Evolutionary conservation across 2,797 vertebrate genomes (phyloP), one percentile per base, ranked within the genome.

Genomic region (Gouania willdenowi): DNA sequence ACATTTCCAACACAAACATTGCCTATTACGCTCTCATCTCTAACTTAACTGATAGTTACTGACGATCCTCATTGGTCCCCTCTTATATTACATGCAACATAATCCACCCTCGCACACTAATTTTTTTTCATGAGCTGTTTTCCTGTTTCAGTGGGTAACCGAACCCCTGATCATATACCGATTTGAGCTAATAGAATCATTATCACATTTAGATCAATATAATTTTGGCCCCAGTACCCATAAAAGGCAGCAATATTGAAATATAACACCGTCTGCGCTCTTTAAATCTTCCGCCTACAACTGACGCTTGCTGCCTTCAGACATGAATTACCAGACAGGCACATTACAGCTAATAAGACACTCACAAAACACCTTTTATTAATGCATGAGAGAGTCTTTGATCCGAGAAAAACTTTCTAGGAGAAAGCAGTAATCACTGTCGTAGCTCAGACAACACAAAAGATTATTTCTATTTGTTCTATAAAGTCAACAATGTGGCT

Each of bases 141-240:
- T 83, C 79, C 71, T 73, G 68, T 73, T 72, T 70, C 47, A 36
- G 59, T 70, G 73, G 83, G 86, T 85, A 88, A 89, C 82, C 50
- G 79, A 88, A 66, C 62, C 80, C 82, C 67, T 68, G 68, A 84
- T 87, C 84, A 85, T 86, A 87, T 86, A 84, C 84, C 86, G 85
- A 90, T 87, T 86, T 82, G 79, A 88, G 71, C 79, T 89, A 89
- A 90, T 89, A 89, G 81, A 87, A 90, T 90, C 88, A 88, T 89
- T 88, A 89, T 89, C 88, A 89, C 89, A 87, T 89, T 88, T 79
- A 77, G 82, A 89, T 90, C 88, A 83, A 89, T 88, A 89, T 83
- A 85, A 87, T 88, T 88, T 79, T 73, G 79, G 85, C 82, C 77
- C 57, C 52, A 29, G 81, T 73, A 50, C 49, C 83, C 83, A 77